Evolutionary conservation across 2,113 vertebrate genomes (phyloP).

Genomic region (Nothoprocta perdicaria): DNA sequence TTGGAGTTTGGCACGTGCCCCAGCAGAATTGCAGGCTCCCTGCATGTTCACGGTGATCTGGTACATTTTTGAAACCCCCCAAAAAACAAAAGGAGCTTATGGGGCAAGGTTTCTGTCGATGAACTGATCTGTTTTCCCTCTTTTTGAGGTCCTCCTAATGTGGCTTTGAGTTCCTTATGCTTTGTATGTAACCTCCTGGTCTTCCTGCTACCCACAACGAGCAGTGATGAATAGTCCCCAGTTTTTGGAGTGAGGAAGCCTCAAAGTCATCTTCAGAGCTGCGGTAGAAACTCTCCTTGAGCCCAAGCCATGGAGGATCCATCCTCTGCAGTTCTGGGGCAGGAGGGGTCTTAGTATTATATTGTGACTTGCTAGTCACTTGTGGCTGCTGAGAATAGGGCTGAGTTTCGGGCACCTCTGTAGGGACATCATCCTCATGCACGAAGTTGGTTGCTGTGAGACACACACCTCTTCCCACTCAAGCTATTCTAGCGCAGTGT

Average conservation of each 20-base stretch:
- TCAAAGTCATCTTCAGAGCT: neutral
- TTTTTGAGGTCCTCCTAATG: neutral
- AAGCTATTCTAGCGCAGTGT: neutral
- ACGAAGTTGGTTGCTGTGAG: neutral
- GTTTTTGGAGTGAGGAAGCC: neutral
- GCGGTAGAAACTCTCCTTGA: neutral
- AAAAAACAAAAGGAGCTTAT: neutral
- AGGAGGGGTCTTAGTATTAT: neutral
- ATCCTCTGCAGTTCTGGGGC: neutral
- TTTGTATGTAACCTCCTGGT: fast-evolving
- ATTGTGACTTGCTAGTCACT: fast-evolving
- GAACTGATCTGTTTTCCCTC: neutral
- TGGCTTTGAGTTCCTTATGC: neutral
- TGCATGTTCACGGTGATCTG: neutral
- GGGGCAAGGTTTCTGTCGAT: neutral
- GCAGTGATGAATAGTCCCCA: neutral
- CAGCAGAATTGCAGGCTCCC: neutral
- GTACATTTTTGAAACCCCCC: neutral
- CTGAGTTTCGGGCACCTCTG: fast-evolving
- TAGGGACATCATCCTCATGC: neutral
- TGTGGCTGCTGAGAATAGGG: neutral
- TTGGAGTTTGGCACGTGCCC: neutral
- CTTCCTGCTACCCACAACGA: neutral
- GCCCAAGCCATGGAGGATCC: neutral
- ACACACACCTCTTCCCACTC: neutral